Base-by-base conservation (phyloP, 1,140 invertebrate species). In the Drosophila tristis region DNA sequence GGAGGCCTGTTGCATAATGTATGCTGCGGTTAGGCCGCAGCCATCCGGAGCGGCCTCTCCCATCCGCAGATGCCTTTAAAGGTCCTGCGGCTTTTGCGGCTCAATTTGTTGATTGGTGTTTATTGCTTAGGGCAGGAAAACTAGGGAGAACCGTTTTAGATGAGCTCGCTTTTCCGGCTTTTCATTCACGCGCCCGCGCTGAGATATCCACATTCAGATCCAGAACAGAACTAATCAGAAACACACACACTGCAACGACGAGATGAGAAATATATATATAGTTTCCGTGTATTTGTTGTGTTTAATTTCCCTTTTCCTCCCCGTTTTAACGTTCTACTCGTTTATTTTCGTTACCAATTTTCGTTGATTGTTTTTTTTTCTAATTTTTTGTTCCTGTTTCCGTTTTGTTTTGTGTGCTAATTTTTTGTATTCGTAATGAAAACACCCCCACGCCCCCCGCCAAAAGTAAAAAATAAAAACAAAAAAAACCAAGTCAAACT, bases 351-450 rank as follows among this genome's bases (percentile, higher is more conserved):
- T 57, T 56, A 53, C 16, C 48, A 43, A 25, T 49, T 9, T 25
- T 49, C 20, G 20, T 23, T 49, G 65, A 67, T 58, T 57, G 26
- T 42, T 11, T n/a, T 59, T 45, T 57, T 31, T 47, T 48, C 51
- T 53, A 42, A 50, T 48, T 8, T 49, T 63, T 50, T 16, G 25
- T 62, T 71, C 9, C 23, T 50, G 23, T 53, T 78, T 58, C 44
- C 55, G 55, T 73, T 72, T 35, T 13, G 35, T 74, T 73, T 91
- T 92, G 91, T 92, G 91, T 91, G 86, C 85, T 89, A 90, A 91
- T 91, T 86, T 81, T 78, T 29, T 56, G 77, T 91, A 90, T 90
- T 91, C 76, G 80, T 91, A 82, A 45, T 74, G 23, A 39, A 65
- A 56, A 47, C 43, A 31, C 49, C 54, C 16, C 43, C 35, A 13